These are phyloP conservation scores for Drosophila picticornis DNA, from an alignment of 2,888 invertebrate species.

Conservation along the genomic window DNA sequence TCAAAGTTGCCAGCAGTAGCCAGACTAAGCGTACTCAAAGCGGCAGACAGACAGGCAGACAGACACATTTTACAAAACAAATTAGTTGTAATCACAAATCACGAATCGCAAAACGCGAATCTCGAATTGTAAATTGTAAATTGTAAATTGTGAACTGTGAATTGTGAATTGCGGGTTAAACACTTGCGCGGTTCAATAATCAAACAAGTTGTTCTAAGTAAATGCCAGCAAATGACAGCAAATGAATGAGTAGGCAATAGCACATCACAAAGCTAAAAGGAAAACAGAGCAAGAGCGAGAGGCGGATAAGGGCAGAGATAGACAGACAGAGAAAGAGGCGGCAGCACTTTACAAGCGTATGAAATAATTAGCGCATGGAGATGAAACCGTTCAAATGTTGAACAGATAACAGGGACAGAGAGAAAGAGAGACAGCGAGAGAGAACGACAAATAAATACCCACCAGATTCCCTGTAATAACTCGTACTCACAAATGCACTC, in stretches of 20 bases:
- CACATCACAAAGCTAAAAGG: slow-evolving; percentile 8
- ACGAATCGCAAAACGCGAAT: slow-evolving; percentile 43
- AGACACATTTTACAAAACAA: slow-evolving; percentile 72
- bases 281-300: slow-evolving; percentile 5
- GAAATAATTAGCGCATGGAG: slow-evolving; percentile 79
- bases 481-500: slow-evolving; percentile 26
- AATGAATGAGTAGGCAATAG: slow-evolving; percentile 42
- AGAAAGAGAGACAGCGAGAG: background rate
- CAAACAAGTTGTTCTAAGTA: slow-evolving; percentile 77
- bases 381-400: slow-evolving; percentile 65
- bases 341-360: slow-evolving; percentile 60
- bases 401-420: slow-evolving; percentile 48
- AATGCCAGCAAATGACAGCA: slow-evolving; percentile 54
- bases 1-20: slow-evolving; percentile 41
- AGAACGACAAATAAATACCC: slow-evolving; percentile 31
- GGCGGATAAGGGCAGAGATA: slow-evolving; percentile 14
- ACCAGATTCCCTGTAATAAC: slow-evolving; percentile 19
- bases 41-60: slow-evolving; percentile 26
- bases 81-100: slow-evolving; percentile 70
- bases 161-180: slow-evolving; percentile 58
- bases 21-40: slow-evolving; percentile 16
- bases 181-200: slow-evolving; percentile 73
- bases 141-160: slow-evolving; percentile 43
- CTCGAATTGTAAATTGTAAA: slow-evolving; percentile 45
- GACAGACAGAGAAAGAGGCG: slow-evolving; percentile 23